A percentile compares a stretch with the other conserved stretches of the same genome.
phyloP scores from a whole-genome alignment of 2,113 vertebrate species.

The Corynorhinus townsendii region DNA sequence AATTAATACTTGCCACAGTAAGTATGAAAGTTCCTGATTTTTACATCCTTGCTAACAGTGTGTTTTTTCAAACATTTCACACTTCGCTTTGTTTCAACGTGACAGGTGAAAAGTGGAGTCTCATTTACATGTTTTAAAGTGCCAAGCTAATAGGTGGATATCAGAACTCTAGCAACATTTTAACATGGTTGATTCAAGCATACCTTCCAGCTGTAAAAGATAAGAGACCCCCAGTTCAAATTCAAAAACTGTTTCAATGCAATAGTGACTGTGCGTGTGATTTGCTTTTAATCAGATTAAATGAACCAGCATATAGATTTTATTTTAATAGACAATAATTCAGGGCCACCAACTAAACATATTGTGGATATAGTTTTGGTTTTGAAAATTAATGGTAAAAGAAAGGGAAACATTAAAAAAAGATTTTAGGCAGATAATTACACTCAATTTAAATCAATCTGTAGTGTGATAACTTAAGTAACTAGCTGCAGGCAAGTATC shows the following conservation, averaged over 20 bases:
- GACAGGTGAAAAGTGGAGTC: not conserved
- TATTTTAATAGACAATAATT: conserved; percentile 55
- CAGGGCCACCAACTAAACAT: conserved; percentile 47
- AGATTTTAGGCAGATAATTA: conserved; percentile 69
- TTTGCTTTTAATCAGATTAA: conserved; percentile 50
- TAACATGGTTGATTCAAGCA: not conserved
- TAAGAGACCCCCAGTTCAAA: not conserved
- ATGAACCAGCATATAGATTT: conserved; percentile 61
- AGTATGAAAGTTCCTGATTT: not conserved
- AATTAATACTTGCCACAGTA: not conserved
- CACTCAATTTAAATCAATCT: conserved; percentile 74
- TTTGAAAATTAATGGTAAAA: conserved; percentile 66
- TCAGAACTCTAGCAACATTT: conserved; percentile 27
- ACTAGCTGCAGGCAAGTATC: conserved; percentile 69
- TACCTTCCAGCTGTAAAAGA: not conserved
- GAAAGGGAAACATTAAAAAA: not conserved
- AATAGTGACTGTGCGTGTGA: not conserved
- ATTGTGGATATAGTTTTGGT: conserved; percentile 50
- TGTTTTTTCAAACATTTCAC: not conserved
- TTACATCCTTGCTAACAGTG: not conserved
- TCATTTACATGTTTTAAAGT: not conserved
- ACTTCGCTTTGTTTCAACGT: not conserved
- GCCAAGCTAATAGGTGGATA: not conserved
- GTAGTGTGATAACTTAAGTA: conserved; percentile 70
- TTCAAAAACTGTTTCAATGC: not conserved